Evolutionary conservation across 2,797 vertebrate species (phyloP).

Genomic region (Echeneis naucrates): DNA sequence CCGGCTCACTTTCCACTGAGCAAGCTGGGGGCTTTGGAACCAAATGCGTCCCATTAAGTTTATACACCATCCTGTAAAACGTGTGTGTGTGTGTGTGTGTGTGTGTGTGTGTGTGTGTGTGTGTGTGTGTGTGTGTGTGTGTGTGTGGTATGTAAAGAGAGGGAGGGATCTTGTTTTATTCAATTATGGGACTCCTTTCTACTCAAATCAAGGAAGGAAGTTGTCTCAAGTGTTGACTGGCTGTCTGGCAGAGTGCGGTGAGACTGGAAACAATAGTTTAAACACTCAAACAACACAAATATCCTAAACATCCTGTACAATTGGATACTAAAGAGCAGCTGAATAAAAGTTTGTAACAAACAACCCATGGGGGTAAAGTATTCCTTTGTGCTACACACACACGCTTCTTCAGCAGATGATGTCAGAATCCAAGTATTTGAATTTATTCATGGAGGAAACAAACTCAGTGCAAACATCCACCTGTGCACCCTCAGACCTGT

Average conservation of each 20-base stretch:
- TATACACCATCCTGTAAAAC: constrained; percentile 81
- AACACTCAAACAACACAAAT: constrained; percentile 61
- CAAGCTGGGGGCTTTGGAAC: constrained; percentile 77
- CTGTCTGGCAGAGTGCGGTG: constrained; percentile 74
- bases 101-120: constrained; percentile 53
- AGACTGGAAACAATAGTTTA: constrained; percentile 73
- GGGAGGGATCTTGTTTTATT: constrained; percentile 77
- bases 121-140: constrained; percentile 52
- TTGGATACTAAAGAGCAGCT: constrained; percentile 31
- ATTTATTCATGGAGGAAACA: background rate
- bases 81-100: constrained; percentile 51
- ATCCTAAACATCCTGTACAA: constrained; percentile 70
- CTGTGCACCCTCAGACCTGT: constrained; percentile 19
- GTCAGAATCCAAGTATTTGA: constrained; percentile 19
- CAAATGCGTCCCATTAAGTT: constrained; percentile 81
- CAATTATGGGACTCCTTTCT: constrained; percentile 78
- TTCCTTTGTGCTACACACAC: constrained; percentile 17
- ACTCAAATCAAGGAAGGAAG: constrained; percentile 81
- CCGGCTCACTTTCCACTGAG: constrained; percentile 78
- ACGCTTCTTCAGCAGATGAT: constrained; percentile 34
- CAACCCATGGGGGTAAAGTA: constrained; percentile 8
- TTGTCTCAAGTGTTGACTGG: constrained; percentile 76
- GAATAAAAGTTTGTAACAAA: constrained; percentile 31
- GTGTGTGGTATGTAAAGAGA: constrained; percentile 71
- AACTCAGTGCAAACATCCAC: constrained; percentile 1